Percentiles rank a stretch among this genome's conserved stretches.
Evolutionary conservation across 2,797 vertebrate genomes (phyloP).

Genomic region (Eupleurogrammus muticus): DNA sequence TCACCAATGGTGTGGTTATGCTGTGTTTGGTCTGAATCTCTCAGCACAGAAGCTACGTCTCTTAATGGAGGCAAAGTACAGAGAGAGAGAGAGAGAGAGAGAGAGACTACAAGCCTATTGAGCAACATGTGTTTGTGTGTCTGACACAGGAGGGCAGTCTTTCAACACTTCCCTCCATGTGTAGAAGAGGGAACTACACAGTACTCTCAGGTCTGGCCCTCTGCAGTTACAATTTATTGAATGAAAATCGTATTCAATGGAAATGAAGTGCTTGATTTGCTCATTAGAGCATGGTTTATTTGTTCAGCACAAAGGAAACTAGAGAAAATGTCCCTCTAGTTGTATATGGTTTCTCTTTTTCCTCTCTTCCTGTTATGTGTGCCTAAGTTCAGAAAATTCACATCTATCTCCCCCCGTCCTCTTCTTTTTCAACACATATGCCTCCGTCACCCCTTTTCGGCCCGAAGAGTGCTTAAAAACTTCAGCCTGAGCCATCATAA

Average conservation of each 20-base stretch:
- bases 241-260: background rate
- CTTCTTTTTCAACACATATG: constrained; percentile 23
- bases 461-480: background rate
- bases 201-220: background rate
- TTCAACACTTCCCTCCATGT: constrained; percentile 56
- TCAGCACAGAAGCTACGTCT: constrained; percentile 25
- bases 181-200: constrained; percentile 9
- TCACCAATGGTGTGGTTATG: background rate
- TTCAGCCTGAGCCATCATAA: constrained; percentile 28
- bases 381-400: constrained; percentile 1
- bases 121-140: constrained; percentile 64
- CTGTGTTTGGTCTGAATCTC: constrained; percentile 14
- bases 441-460: constrained; percentile 15
- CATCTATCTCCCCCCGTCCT: background rate
- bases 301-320: background rate
- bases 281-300: background rate
- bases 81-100: background rate
- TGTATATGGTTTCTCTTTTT: background rate
- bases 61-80: constrained; percentile 13
- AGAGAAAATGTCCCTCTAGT: background rate
- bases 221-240: background rate
- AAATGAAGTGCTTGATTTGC: background rate
- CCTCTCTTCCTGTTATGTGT: background rate
- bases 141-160: constrained; percentile 81
- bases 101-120: constrained; percentile 19